phyloP scores from a whole-genome alignment of 2,113 vertebrate species.

The Phylloscopus whistleri region DNA sequence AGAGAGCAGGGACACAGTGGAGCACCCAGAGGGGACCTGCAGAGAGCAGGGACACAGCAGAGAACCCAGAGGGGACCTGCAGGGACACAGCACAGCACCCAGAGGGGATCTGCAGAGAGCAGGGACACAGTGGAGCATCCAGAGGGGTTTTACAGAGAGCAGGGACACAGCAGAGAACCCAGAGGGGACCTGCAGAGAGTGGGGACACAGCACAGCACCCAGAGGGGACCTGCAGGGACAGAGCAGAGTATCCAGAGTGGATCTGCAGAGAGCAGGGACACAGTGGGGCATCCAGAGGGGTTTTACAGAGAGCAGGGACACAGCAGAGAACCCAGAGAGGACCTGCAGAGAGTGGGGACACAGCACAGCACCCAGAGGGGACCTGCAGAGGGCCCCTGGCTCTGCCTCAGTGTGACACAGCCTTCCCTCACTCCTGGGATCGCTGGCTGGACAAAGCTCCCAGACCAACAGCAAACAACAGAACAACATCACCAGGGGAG shows the following conservation, averaged over 20 bases:
- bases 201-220: not conserved
- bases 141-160: fast-evolving
- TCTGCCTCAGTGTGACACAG: not conserved
- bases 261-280: too few species aligned
- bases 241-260: not conserved
- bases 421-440: not conserved
- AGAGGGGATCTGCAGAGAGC: not conserved
- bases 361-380: fast-evolving
- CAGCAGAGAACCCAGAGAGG: not conserved
- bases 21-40: not conserved
- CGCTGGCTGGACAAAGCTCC: not conserved
- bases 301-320: not conserved
- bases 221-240: too few species aligned
- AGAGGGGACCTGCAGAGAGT: too few species aligned
- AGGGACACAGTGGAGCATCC: not conserved
- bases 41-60: too few species aligned
- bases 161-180: not conserved
- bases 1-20: not conserved
- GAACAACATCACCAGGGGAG: not conserved
- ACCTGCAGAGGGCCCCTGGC: not conserved
- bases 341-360: too few species aligned
- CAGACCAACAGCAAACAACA: not conserved
- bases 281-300: not conserved
- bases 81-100: not conserved
- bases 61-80: fast-evolving